phyloP scores from a whole-genome alignment of 2,797 vertebrate species.

The Paramormyrops hopkinsi region DNA sequence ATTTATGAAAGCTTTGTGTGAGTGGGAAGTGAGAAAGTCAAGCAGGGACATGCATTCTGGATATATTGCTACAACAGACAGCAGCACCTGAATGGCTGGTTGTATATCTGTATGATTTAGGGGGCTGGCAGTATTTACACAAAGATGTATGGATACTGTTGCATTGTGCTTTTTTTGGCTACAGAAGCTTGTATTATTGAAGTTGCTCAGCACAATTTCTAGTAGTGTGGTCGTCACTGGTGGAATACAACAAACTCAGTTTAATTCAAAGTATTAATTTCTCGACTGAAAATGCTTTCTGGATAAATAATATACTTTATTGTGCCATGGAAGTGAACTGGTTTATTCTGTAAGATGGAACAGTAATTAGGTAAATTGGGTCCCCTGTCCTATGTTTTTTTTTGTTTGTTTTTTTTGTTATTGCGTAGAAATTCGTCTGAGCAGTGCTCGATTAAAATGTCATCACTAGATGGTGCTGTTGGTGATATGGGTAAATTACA shows the following conservation, averaged over 20 bases:
- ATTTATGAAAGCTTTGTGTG: not conserved
- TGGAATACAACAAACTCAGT: not conserved
- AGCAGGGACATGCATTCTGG: not conserved
- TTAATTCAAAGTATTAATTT: not conserved
- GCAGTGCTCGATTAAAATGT: not conserved
- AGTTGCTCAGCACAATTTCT: not conserved
- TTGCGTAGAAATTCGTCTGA: not conserved
- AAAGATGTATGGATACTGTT: not conserved
- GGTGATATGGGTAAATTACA: not conserved
- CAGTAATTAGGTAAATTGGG: not conserved
- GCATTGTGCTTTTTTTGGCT: not conserved
- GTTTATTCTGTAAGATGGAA: not conserved
- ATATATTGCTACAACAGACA: not conserved
- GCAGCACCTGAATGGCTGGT: not conserved
- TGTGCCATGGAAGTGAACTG: not conserved
- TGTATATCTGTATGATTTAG: not conserved
- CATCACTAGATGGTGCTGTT: not conserved
- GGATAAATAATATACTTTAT: not conserved
- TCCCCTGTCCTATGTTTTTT: not conserved
- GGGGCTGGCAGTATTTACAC: not conserved
- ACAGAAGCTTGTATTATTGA: not conserved
- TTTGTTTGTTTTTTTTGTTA: not conserved
- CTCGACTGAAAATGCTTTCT: not conserved
- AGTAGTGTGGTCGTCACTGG: not conserved
- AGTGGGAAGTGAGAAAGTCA: not conserved